Percentiles rank a stretch among this genome's conserved stretches.
These are phyloP conservation scores for Anneissia japonica DNA, from an alignment of 35 echinoderm and acorn worm genomes.

Conservation along the genomic window DNA sequence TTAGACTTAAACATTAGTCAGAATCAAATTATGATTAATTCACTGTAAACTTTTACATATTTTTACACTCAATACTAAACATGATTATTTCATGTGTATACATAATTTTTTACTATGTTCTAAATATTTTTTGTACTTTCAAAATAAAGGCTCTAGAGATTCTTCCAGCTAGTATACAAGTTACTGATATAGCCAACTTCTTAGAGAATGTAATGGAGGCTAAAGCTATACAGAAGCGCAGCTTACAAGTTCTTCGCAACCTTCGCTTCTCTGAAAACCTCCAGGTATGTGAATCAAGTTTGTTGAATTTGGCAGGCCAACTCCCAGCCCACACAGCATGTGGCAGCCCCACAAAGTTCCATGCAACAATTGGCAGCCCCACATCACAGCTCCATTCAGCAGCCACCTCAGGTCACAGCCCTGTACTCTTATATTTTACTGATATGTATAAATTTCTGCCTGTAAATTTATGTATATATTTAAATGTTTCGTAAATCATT, in stretches of 20 bases:
- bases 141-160: conserved; percentile 72
- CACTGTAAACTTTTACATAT: not conserved
- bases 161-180: conserved; percentile 71
- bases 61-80: not conserved
- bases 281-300: conserved; percentile 67
- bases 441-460: too few relatives aligned
- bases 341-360: too few relatives aligned
- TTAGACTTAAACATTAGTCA: too few relatives aligned
- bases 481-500: too few relatives aligned
- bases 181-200: conserved; percentile 54
- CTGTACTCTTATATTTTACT: too few relatives aligned
- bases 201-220: conserved; percentile 74
- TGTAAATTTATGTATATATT: too few relatives aligned
- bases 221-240: conserved; percentile 65
- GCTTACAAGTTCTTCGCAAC: conserved; percentile 77
- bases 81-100: not conserved
- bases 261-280: conserved; percentile 90
- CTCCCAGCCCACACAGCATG: too few relatives aligned
- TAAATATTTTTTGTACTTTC: conserved; percentile 2
- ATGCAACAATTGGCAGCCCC: too few relatives aligned
- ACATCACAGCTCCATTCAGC: too few relatives aligned
- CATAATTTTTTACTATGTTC: not conserved
- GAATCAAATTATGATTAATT: too few relatives aligned
- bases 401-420: too few relatives aligned
- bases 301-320: too few relatives aligned